Conservation (phyloP, 2,113 vertebrate species). For the Bubo blakistoni region DNA sequence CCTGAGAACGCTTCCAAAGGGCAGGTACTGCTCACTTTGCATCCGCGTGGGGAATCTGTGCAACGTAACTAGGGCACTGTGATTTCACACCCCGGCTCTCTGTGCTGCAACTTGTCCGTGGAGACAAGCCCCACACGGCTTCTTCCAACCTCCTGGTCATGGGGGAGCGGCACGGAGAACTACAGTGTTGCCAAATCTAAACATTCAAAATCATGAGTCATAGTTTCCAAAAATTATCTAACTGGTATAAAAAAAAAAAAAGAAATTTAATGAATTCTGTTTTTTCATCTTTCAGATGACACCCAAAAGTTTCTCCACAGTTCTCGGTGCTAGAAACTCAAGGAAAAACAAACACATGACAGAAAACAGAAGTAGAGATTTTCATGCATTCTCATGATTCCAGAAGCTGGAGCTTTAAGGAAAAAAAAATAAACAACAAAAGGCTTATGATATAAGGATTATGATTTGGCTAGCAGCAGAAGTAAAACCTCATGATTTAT, state of each 20-base stretch:
- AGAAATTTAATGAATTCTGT: neutral
- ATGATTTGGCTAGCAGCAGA: slow-evolving; percentile 39
- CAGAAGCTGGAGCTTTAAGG: slow-evolving; percentile 42
- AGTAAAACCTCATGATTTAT: slow-evolving; percentile 47
- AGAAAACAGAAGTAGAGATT: neutral
- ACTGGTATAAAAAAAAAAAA: neutral
- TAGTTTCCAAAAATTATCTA: slow-evolving; percentile 44
- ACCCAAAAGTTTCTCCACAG: slow-evolving; percentile 20
- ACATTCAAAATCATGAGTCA: slow-evolving; percentile 34
- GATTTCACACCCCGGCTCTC: slow-evolving; percentile 10
- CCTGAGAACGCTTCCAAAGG: neutral
- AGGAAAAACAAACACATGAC: slow-evolving; percentile 25
- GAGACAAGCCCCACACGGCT: neutral
- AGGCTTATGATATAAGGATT: slow-evolving; percentile 21
- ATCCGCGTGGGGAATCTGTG: neutral
- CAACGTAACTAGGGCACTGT: neutral
- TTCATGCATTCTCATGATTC: slow-evolving; percentile 16
- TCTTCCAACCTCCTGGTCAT: slow-evolving; percentile 4
- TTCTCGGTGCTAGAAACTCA: neutral
- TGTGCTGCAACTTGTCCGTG: neutral
- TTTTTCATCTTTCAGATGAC: slow-evolving; percentile 11
- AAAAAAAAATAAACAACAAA: slow-evolving; percentile 1
- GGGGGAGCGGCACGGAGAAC: neutral
- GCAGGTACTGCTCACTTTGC: neutral
- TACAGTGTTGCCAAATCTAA: neutral